phyloP scores from a whole-genome alignment of 2,113 vertebrate genomes.

The Pterocles burchelli region DNA sequence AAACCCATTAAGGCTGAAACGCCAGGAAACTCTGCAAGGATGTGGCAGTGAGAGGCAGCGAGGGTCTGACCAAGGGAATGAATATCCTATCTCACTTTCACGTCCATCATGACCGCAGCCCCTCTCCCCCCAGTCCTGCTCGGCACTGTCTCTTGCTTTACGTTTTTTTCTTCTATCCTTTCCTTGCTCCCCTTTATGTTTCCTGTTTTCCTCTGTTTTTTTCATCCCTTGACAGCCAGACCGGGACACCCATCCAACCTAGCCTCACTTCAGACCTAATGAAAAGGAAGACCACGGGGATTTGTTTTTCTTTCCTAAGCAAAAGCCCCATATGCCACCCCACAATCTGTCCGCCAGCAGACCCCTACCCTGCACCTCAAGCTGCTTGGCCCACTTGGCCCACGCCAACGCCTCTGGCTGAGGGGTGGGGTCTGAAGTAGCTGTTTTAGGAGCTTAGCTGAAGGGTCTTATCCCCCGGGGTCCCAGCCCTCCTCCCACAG shows the following conservation, averaged over 20 bases:
- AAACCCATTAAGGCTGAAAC: slow-evolving; percentile 59
- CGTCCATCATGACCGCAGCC: not conserved
- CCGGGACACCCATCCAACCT: not conserved
- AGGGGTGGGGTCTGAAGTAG: not conserved
- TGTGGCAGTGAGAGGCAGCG: not conserved
- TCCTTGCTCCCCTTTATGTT: not conserved
- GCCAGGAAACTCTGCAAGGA: slow-evolving; percentile 22
- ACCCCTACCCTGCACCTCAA: not conserved
- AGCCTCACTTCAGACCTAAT: not conserved
- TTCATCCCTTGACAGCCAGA: not conserved
- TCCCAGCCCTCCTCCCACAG: accelerated
- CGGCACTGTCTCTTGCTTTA: not conserved
- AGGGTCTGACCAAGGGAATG: not conserved
- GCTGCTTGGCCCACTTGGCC: not conserved
- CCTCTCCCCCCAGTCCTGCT: not conserved
- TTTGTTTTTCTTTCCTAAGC: not conserved
- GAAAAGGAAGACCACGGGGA: not conserved
- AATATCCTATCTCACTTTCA: not conserved
- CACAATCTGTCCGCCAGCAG: not conserved
- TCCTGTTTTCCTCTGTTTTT: not conserved
- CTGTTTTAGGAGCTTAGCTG: not conserved
- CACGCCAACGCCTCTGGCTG: not conserved
- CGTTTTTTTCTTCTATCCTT: not conserved
- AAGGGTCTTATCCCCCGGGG: not conserved
- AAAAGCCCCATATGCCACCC: not conserved